phyloP scores from a whole-genome alignment of 2,888 invertebrate species.

The Pachycephus smyrnensis region DNA sequence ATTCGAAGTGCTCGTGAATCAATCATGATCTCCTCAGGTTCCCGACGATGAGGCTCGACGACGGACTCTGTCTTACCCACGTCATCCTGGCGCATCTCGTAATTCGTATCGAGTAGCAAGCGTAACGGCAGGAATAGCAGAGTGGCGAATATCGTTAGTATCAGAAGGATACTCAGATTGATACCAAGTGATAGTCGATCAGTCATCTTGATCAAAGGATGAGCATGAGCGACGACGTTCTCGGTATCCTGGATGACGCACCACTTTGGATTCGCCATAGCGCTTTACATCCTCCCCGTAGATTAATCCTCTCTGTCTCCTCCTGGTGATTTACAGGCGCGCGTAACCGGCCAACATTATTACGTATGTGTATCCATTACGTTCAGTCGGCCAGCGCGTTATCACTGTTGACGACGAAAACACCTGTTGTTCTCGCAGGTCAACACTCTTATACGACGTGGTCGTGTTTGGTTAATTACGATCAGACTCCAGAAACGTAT shows the following conservation, averaged over 20 bases:
- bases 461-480: not conserved
- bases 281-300: not conserved
- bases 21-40: not conserved
- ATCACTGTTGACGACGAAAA: not conserved
- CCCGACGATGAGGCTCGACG: not conserved
- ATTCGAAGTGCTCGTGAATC: not conserved
- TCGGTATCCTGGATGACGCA: not conserved
- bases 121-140: constrained; percentile 52
- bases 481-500: not conserved
- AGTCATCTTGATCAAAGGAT: constrained; percentile 34
- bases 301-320: not conserved
- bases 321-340: not conserved
- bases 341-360: not conserved
- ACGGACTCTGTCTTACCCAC: no score
- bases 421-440: not conserved
- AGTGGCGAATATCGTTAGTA: constrained; percentile 52
- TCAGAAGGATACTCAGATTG: constrained; percentile 54
- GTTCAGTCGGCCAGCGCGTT: not conserved
- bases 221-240: not conserved
- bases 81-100: constrained; percentile 12
- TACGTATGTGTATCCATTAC: not conserved
- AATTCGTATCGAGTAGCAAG: constrained; percentile 49
- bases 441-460: not conserved
- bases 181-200: constrained; percentile 48
- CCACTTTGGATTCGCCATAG: not conserved